A percentile compares a stretch with the other conserved stretches of the same genome.
phyloP scores from a whole-genome alignment of 2,797 vertebrate species.

The Syndactyla subalaris region DNA sequence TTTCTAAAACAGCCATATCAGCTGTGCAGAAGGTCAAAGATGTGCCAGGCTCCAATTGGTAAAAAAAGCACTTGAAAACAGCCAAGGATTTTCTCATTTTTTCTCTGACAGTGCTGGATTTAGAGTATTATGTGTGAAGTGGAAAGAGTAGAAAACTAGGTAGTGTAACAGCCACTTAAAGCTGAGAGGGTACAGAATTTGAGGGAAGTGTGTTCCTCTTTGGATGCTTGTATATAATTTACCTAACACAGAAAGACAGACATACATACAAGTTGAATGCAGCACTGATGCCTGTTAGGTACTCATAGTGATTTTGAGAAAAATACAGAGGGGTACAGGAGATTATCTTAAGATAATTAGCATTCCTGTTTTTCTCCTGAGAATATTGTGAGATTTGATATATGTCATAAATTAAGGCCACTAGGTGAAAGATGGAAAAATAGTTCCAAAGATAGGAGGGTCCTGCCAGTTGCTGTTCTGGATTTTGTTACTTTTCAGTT shows the following conservation, averaged over 20 bases:
- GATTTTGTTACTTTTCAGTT: background rate
- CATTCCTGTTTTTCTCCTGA: background rate
- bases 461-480: background rate
- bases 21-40: background rate
- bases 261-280: background rate
- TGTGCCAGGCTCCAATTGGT: background rate
- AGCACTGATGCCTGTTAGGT: background rate
- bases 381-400: background rate
- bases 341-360: background rate
- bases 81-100: background rate
- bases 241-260: background rate
- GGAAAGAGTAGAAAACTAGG: background rate
- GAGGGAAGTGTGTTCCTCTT: background rate
- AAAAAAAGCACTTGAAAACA: background rate
- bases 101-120: background rate
- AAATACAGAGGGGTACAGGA: background rate
- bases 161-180: background rate
- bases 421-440: background rate
- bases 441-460: background rate
- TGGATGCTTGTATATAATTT: background rate
- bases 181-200: background rate
- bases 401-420: background rate
- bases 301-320: background rate
- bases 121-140: background rate
- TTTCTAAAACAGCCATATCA: background rate